A percentile compares a stretch with the other conserved stretches of the same genome.
Evolutionary conservation across 2,113 vertebrate species (phyloP).

Genomic region (Ovibos moschatus): DNA sequence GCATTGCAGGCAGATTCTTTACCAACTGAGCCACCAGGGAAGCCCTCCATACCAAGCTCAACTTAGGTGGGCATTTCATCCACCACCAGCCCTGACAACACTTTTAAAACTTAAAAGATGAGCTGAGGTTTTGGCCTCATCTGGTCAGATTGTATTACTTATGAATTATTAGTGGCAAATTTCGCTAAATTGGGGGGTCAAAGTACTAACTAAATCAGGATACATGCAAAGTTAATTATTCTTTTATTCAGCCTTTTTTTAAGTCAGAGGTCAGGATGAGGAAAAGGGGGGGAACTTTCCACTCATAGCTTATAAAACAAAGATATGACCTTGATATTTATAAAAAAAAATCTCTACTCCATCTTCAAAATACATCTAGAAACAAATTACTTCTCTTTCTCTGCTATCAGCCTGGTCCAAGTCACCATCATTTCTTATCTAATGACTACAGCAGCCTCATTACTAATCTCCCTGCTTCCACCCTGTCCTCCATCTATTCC

Average conservation of each 20-base stretch:
- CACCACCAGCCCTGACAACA: background rate
- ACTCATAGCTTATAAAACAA: background rate
- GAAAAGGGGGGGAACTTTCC: background rate
- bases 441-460: background rate
- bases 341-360: background rate
- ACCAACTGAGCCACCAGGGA: background rate
- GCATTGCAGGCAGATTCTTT: background rate
- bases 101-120: background rate
- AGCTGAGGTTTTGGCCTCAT: background rate
- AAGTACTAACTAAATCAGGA: background rate
- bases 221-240: background rate
- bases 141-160: background rate
- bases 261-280: background rate
- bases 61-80: background rate
- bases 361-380: background rate
- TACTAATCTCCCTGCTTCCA: background rate
- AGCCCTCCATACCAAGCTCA: background rate
- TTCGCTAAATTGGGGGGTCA: background rate
- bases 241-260: background rate
- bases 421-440: background rate
- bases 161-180: background rate
- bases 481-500: background rate
- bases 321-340: background rate
- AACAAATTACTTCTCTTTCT: background rate
- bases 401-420: background rate